These are phyloP conservation scores for Sternarchorhynchus goeldii DNA, from an alignment of 2,797 vertebrate species.

Conservation along the genomic window DNA sequence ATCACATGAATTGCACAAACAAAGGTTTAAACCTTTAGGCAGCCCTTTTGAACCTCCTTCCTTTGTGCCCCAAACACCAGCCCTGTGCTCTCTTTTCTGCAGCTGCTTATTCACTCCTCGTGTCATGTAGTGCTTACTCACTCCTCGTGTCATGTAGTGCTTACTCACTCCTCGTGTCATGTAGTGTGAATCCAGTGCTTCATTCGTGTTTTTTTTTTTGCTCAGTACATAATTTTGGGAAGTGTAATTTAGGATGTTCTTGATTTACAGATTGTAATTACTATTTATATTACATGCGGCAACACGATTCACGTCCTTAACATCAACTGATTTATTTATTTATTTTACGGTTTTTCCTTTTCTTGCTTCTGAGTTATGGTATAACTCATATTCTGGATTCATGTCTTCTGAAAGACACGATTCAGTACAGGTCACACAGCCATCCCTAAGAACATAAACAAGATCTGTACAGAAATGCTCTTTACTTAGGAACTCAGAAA, in stretches of 20 bases:
- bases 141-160: neutral
- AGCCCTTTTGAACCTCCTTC: constrained; percentile 35
- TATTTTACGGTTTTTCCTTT: neutral
- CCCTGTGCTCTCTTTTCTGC: constrained; percentile 19
- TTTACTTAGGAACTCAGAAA: neutral
- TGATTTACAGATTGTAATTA: constrained; percentile 65
- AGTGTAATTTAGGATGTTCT: constrained; percentile 70
- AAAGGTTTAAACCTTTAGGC: constrained; percentile 56
- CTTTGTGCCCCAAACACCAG: constrained; percentile 15
- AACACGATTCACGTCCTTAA: constrained; percentile 51
- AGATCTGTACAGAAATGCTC: neutral
- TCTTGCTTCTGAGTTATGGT: constrained; percentile 27
- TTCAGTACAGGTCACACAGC: neutral
- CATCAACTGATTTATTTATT: constrained; percentile 33
- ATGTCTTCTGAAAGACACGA: too few relatives aligned
- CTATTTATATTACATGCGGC: constrained; percentile 46
- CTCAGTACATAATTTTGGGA: constrained; percentile 71
- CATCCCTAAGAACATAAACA: neutral
- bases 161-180: constrained; percentile 40
- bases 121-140: too few relatives aligned
- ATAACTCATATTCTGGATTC: too few relatives aligned
- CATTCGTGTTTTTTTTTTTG: constrained; percentile 65
- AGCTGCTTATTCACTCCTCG: constrained; percentile 36
- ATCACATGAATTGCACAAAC: constrained; percentile 66
- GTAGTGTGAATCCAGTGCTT: constrained; percentile 33